Percentiles rank a stretch among this genome's conserved stretches.
phyloP scores from a whole-genome alignment of 2,888 invertebrate genomes.

The Acleris emargana region DNA sequence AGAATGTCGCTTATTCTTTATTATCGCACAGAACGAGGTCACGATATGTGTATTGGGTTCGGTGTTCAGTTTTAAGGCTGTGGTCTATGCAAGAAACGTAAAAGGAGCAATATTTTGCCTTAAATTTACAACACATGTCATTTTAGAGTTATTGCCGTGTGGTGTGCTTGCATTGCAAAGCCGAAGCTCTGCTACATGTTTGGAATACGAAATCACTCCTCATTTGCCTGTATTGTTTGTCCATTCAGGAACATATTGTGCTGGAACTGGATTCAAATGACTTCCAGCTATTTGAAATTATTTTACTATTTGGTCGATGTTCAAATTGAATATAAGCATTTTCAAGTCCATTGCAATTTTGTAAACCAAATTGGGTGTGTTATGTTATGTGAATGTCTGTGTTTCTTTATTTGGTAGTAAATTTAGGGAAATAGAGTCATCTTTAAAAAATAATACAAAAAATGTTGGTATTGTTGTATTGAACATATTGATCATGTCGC shows the following conservation, averaged over 20 bases:
- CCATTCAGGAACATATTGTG: constrained; percentile 2
- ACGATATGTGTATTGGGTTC: constrained; percentile 17
- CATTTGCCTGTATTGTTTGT: constrained; percentile 28
- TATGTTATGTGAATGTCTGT: too few species aligned
- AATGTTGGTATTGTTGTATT: too few species aligned
- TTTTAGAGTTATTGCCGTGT: constrained; percentile 22
- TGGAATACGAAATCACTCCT: constrained; percentile 23
- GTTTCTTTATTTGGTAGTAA: too few species aligned
- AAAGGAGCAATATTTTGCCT: constrained; percentile 13
- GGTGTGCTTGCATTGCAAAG: constrained; percentile 20
- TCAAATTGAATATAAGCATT: too few species aligned
- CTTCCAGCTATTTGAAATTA: constrained; percentile 1
- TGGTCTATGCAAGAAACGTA: constrained; percentile 1
- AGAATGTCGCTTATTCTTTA: constrained; percentile 19
- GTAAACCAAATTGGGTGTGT: too few species aligned
- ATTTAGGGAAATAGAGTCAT: too few species aligned
- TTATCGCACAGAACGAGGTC: constrained; percentile 2
- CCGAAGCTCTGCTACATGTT: constrained; percentile 6
- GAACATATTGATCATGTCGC: too few species aligned
- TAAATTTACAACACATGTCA: constrained; percentile 28
- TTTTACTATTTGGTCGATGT: not conserved
- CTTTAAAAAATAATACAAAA: too few species aligned
- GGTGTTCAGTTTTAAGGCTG: not conserved
- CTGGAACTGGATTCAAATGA: constrained; percentile 17
- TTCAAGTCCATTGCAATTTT: too few species aligned